phyloP scores from a whole-genome alignment of 1,140 invertebrate genomes.

The Drosophila orena region DNA sequence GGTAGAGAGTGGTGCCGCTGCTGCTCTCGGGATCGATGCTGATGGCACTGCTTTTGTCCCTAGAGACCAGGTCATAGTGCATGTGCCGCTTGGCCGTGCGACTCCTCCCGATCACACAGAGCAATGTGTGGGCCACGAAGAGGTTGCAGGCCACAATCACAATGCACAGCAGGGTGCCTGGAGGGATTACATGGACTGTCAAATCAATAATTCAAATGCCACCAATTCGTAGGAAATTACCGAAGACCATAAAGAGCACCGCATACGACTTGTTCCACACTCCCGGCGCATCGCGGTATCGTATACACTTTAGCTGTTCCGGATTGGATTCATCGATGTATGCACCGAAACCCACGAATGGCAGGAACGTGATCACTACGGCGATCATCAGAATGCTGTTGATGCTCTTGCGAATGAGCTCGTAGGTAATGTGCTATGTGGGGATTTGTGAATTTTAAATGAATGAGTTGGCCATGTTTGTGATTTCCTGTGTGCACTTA shows the following conservation, averaged over 20 bases:
- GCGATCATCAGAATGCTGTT: slow-evolving; percentile 89
- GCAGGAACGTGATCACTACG: slow-evolving; percentile 89
- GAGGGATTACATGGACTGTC: slow-evolving; percentile 19
- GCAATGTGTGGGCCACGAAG: slow-evolving; percentile 89
- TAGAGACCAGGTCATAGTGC: slow-evolving; percentile 74
- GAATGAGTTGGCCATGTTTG: neutral
- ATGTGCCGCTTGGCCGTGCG: slow-evolving; percentile 70
- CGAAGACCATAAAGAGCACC: slow-evolving; percentile 91
- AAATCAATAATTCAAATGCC: neutral
- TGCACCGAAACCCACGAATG: slow-evolving; percentile 91
- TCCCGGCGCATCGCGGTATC: slow-evolving; percentile 90
- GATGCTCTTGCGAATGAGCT: slow-evolving; percentile 90
- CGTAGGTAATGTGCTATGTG: slow-evolving; percentile 91
- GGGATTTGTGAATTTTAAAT: slow-evolving; percentile 4
- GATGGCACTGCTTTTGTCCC: slow-evolving; percentile 63
- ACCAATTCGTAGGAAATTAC: slow-evolving; percentile 85
- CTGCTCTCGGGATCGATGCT: slow-evolving; percentile 73
- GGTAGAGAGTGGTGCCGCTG: slow-evolving; percentile 75
- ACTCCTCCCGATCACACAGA: slow-evolving; percentile 87
- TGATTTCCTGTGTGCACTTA: neutral
- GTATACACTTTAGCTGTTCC: slow-evolving; percentile 86
- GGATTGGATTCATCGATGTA: slow-evolving; percentile 87
- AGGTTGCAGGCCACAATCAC: slow-evolving; percentile 93
- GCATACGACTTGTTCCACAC: slow-evolving; percentile 90
- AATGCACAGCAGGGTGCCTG: slow-evolving; percentile 90